Base-by-base conservation (phyloP, 2,888 invertebrate species). In the Campoplex nolae region DNA sequence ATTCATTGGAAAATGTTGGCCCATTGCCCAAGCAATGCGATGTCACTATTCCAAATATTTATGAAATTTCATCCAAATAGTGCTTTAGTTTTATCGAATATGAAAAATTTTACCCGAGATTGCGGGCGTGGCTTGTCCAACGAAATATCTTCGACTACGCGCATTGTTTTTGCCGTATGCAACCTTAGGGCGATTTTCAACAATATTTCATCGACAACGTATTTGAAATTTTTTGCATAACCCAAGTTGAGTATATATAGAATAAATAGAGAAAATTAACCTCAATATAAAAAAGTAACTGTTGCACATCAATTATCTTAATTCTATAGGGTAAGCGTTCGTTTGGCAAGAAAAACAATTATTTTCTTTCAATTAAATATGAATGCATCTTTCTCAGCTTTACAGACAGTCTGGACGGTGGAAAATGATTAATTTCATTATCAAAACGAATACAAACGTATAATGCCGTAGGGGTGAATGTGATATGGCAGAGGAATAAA, bases 371-470 rank as follows among this genome's bases (percentile, higher is more conserved):
- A 70, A 62, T 79, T 42, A 56, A 70, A 48, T 71, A 32, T 48
- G 56, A 83, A 74, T 74, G 45, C n/a, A 35, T 58, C 45, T 71
- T 48, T 70, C 58, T 48, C 23, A 18, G 56, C 16, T 48, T 58
- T 58, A 48, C 58, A 35, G 32, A 45, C 16, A 42, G 16, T 23
- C 48, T 71, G 79, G 48, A 84, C 70, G 68, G 32, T 32, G 73
- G 67, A 86, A 83, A 88, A 84, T 78, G 74, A 82, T 84, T 86
- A 78, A 88, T 88, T 86, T 84, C 85, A 89, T 89, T 84, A 84
- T 67, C 83, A 62, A 56, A 83, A 48, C 54, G 70, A 74, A 77
- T 68, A 76, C 68, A 58, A 70, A 70, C 45, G 58, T 81, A 73
- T 16, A 75, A 48, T 62, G 58, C 35, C 18, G 11, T 58, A 3